Evolutionary conservation across 2,888 invertebrate genomes (phyloP), one percentile per base, ranked within the genome.

Genomic region (Phania funesta): DNA sequence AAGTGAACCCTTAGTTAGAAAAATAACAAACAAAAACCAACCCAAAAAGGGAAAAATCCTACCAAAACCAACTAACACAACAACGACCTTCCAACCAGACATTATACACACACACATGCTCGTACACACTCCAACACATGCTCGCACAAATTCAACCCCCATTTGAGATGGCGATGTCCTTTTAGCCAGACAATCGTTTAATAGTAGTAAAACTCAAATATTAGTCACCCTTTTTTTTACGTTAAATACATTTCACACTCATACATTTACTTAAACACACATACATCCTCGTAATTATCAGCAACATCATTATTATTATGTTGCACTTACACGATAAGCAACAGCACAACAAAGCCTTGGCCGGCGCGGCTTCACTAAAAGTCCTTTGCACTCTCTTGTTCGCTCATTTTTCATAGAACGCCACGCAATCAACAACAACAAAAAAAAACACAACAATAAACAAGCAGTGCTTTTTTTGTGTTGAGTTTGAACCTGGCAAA

Each of bases 141-240:
- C 48, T 16, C 84, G 18, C 26, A 41, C 24, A 83, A 86, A 86
- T 89, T 87, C 89, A 89, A 87, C 89, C 89, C 89, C 87, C 86
- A 84, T 70, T 71, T 75, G 38, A 70, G 74, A 85, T 84, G 86
- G 86, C 87, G 89, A 85, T 89, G 89, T 89, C 89, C 89, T 89
- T 89, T 89, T 89, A 87, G 87, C 87, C 87, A 82, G 78, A 70
- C 82, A 73, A 75, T 68, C 68, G 29, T 68, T 70, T 68, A 67
- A 68, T 35, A 18, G 60, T 85, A 60, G 68, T 56, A 73, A 75
- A 75, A 62, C 60, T 58, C 70, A 70, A 88, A 88, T 88, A 88
- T 90, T 90, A 90, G 90, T 90, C 90, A 90, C 89, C 89, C 89
- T 90, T 90, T 89, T 88, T 89, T 86, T 85, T 29, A 87, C 35